These are phyloP conservation scores for Chionomys nivalis DNA, from an alignment of 2,113 vertebrate species.

Conservation along the genomic window DNA sequence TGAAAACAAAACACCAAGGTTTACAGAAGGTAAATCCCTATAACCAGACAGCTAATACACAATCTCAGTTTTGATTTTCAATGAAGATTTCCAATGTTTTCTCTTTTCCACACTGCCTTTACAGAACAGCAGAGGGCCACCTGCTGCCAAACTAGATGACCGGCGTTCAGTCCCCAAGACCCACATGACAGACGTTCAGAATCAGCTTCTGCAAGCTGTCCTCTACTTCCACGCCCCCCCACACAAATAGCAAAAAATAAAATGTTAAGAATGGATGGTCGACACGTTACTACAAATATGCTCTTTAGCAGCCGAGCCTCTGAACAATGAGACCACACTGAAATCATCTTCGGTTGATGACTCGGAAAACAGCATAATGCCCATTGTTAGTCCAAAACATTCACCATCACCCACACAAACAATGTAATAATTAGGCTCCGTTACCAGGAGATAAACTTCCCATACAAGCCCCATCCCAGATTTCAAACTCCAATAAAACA, in stretches of 20 bases:
- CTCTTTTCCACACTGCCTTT: not conserved
- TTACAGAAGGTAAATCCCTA: slow-evolving; percentile 28
- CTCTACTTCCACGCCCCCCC: not conserved
- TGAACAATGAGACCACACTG: slow-evolving; percentile 12
- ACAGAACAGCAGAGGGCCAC: not conserved
- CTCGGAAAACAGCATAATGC: slow-evolving; percentile 56
- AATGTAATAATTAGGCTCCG: slow-evolving; percentile 56
- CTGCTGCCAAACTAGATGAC: not conserved
- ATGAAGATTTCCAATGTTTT: not conserved
- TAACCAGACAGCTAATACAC: slow-evolving; percentile 1
- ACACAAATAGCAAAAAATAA: not conserved
- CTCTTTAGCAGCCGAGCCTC: not conserved
- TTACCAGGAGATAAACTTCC: slow-evolving; percentile 63
- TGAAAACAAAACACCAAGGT: not conserved
- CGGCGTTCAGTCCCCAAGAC: not conserved
- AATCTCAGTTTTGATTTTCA: not conserved
- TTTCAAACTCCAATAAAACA: slow-evolving; percentile 80
- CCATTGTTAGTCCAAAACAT: slow-evolving; percentile 55
- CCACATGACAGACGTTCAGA: not conserved
- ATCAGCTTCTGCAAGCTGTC: not conserved
- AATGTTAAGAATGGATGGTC: not conserved
- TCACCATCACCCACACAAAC: slow-evolving; percentile 43
- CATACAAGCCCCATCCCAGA: slow-evolving; percentile 67
- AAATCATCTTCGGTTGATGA: slow-evolving; percentile 52
- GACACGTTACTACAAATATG: not conserved